Conservation (phyloP, 1,140 invertebrate genomes). For the Cydia strobilella region DNA sequence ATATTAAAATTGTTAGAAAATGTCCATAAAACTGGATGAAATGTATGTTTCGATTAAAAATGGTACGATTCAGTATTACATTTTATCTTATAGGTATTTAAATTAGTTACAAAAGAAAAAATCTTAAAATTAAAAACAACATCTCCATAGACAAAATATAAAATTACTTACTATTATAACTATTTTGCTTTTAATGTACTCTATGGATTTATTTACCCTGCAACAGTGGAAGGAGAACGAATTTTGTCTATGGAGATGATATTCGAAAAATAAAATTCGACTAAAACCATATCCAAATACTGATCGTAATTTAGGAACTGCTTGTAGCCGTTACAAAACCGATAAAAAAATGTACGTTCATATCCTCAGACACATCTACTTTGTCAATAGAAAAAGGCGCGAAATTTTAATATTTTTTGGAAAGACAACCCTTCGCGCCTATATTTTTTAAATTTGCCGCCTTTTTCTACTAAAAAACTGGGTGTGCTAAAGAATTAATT, state of each 20-base stretch:
- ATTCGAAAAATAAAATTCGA: constrained; percentile 40
- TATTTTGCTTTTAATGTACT: constrained; percentile 37
- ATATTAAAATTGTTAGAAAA: constrained; percentile 7
- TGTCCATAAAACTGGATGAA: constrained; percentile 19
- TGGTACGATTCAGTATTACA: constrained; percentile 9
- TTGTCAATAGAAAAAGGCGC: too few species aligned
- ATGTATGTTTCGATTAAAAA: constrained; percentile 8
- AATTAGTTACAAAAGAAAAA: constrained; percentile 35
- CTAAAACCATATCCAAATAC: constrained; percentile 58
- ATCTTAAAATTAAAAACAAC: constrained; percentile 35
- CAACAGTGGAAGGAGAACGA: constrained; percentile 39
- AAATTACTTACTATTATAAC: constrained; percentile 29
- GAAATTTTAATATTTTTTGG: too few species aligned
- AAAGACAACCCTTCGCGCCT: too few species aligned
- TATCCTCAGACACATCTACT: too few species aligned
- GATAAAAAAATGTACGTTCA: constrained; percentile 38
- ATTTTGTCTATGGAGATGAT: constrained; percentile 39
- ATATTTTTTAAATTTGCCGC: too few species aligned
- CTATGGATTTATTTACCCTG: constrained; percentile 47
- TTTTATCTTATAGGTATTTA: background rate
- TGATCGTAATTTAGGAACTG: constrained; percentile 77
- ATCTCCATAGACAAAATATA: constrained; percentile 45
- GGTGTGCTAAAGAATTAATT: too few species aligned
- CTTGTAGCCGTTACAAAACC: constrained; percentile 57
- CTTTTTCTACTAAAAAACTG: too few species aligned